Evolutionary conservation across 2,888 invertebrate genomes (phyloP).

Genomic region (Drosophila pegasa): DNA sequence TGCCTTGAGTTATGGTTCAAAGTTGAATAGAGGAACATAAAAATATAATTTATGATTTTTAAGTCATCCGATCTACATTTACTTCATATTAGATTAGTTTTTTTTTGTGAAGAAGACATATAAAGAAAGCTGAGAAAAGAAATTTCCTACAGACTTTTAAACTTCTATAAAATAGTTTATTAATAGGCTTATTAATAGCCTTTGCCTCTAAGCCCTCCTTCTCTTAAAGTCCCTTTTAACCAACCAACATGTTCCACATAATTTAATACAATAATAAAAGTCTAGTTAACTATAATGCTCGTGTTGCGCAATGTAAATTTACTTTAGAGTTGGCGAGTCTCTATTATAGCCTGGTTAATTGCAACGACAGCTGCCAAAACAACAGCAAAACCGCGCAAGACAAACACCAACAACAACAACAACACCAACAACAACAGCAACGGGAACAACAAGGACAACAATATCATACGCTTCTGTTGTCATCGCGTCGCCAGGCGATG

Average conservation of each 20-base stretch:
- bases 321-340: constrained; percentile 65
- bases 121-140: too few species aligned
- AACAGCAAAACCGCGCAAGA: constrained; percentile 66
- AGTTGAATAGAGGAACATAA: too few species aligned
- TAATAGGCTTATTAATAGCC: too few species aligned
- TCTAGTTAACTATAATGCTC: constrained; percentile 18
- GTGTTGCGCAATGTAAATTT: constrained; percentile 44
- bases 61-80: too few species aligned
- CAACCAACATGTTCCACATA: background rate
- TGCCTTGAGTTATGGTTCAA: too few species aligned
- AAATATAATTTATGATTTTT: too few species aligned
- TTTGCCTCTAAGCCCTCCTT: background rate
- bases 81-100: too few species aligned
- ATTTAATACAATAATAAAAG: constrained; percentile 12
- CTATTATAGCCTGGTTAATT: constrained; percentile 76
- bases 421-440: constrained; percentile 29
- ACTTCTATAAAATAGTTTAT: too few species aligned
- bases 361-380: constrained; percentile 78
- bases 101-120: too few species aligned
- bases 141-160: too few species aligned
- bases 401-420: constrained; percentile 52
- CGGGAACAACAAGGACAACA: constrained; percentile 45
- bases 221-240: background rate
- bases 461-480: constrained; percentile 57
- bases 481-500: constrained; percentile 59